phyloP scores from a whole-genome alignment of 1,140 invertebrate species.

The Metopolophium dirhodum region DNA sequence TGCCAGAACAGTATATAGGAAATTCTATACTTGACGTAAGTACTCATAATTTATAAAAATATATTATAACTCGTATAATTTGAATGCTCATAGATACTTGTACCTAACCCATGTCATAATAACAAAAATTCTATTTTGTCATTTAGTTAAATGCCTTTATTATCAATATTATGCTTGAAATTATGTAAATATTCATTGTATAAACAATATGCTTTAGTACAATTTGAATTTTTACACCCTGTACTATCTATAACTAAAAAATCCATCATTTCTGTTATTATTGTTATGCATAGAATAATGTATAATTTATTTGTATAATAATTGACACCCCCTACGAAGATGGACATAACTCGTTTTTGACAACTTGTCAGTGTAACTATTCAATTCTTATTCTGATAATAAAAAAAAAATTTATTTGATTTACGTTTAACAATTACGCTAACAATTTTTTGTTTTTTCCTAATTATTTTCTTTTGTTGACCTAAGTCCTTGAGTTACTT shows the following conservation, averaged over 20 bases:
- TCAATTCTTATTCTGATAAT: too few relatives aligned
- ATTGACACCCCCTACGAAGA: too few relatives aligned
- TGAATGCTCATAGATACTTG: neutral
- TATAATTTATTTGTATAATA: too few relatives aligned
- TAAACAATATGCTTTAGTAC: neutral
- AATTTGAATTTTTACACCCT: neutral
- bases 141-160: neutral
- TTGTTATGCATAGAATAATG: neutral
- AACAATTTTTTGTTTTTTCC: too few relatives aligned
- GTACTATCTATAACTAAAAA: too few relatives aligned
- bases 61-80: neutral
- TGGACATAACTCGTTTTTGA: too few relatives aligned
- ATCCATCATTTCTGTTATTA: too few relatives aligned
- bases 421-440: too few relatives aligned
- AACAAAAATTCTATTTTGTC: neutral
- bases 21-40: slow-evolving; percentile 32
- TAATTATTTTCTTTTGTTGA: too few relatives aligned
- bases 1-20: slow-evolving; percentile 5
- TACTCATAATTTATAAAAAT: neutral
- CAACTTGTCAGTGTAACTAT: too few relatives aligned
- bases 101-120: neutral
- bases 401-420: too few relatives aligned
- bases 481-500: too few relatives aligned
- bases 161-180: neutral
- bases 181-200: slow-evolving; percentile 3